phyloP scores from a whole-genome alignment of 2,113 vertebrate genomes.

The Anseranas semipalmata region DNA sequence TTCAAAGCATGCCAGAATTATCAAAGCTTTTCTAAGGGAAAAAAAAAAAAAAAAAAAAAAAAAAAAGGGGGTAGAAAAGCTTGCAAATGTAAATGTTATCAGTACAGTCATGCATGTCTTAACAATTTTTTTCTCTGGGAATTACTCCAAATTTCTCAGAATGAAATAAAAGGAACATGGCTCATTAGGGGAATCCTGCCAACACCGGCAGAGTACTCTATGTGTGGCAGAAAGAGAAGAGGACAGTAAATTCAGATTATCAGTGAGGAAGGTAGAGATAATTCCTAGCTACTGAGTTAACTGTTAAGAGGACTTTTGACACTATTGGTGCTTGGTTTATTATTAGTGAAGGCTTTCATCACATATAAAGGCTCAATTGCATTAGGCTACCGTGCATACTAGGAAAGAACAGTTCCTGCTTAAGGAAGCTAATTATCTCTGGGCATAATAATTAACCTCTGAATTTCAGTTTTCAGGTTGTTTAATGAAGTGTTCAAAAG shows the following conservation, averaged over 20 bases:
- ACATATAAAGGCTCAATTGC: neutral
- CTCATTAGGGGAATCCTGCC: neutral
- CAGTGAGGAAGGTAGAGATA: neutral
- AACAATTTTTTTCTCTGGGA: neutral
- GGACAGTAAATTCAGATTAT: neutral
- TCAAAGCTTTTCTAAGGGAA: neutral
- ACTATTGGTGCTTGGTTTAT: neutral
- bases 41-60: neutral
- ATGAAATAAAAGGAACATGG: neutral
- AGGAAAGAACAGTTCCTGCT: neutral
- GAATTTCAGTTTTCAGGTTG: neutral
- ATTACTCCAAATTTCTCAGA: neutral
- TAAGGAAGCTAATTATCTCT: neutral
- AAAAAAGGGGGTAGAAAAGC: neutral
- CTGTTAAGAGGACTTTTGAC: neutral
- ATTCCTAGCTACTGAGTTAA: neutral
- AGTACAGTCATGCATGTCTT: neutral
- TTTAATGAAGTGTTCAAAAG: neutral
- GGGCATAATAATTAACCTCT: neutral
- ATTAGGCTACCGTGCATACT: neutral
- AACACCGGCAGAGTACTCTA: neutral
- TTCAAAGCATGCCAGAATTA: slow-evolving; percentile 8
- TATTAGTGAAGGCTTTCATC: neutral
- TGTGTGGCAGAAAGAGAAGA: neutral
- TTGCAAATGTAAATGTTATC: neutral